These are phyloP conservation scores for Pandemis corylana DNA, from an alignment of 2,888 invertebrate genomes.

Conservation along the genomic window DNA sequence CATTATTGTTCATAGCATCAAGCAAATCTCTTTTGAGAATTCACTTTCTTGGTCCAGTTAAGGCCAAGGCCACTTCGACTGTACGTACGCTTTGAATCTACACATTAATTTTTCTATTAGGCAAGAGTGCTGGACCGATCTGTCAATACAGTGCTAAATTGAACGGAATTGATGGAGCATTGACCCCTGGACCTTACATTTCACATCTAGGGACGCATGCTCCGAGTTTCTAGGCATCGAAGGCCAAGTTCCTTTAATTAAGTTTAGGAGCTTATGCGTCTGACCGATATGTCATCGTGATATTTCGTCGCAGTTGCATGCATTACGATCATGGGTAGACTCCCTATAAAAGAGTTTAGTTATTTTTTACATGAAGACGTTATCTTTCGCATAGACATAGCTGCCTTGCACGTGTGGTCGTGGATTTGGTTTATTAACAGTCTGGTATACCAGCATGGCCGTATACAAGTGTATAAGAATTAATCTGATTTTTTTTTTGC, in stretches of 20 bases:
- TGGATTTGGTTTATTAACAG: no score
- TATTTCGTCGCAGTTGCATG: no score
- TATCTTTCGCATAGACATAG: no score
- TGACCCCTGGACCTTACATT: conserved; percentile 45
- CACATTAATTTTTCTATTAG: conserved; percentile 31
- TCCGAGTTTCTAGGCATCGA: neutral
- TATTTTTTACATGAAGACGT: no score
- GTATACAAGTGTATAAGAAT: neutral
- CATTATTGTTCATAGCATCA: neutral
- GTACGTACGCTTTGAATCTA: neutral
- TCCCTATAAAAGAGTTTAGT: no score
- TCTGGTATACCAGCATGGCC: no score
- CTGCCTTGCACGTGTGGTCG: no score
- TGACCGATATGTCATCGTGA: neutral
- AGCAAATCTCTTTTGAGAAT: neutral
- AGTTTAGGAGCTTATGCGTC: no score
- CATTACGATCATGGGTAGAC: no score
- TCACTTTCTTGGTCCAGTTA: neutral
- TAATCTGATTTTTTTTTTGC: no score
- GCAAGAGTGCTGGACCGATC: conserved; percentile 43
- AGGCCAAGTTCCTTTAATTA: neutral
- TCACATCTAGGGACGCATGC: conserved; percentile 23
- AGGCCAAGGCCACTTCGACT: neutral
- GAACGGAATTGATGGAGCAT: conserved; percentile 49
- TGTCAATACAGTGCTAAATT: conserved; percentile 49